These are phyloP conservation scores for Drosophila subquinaria DNA, from an alignment of 2,888 invertebrate genomes.

Conservation along the genomic window DNA sequence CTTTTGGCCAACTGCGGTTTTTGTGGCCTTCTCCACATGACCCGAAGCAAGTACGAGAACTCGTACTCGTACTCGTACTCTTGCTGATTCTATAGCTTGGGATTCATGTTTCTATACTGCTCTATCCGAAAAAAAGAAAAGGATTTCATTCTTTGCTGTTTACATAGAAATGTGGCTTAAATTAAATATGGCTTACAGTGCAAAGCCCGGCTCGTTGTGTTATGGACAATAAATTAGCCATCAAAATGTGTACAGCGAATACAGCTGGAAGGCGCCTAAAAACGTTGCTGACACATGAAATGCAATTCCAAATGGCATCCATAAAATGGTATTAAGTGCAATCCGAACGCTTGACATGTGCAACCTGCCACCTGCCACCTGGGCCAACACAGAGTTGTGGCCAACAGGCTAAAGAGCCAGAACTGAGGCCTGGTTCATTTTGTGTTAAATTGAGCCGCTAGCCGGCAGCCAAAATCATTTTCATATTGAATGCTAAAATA, in stretches of 20 bases:
- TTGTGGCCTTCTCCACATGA: conserved; percentile 30
- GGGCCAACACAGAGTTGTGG: conserved; percentile 2
- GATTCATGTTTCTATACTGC: conserved; percentile 24
- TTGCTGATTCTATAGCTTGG: conserved; percentile 38
- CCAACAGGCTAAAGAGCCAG: conserved; percentile 4
- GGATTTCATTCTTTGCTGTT: conserved; percentile 45
- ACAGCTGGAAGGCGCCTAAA: conserved; percentile 70
- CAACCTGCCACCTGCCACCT: conserved; percentile 22
- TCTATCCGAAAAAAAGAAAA: conserved; percentile 23
- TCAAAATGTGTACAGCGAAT: conserved; percentile 30
- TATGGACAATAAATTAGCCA: conserved; percentile 59
- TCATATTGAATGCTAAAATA: conserved; percentile 78
- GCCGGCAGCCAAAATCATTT: conserved; percentile 77
- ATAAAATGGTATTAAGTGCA: conserved; percentile 76
- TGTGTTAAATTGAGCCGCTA: conserved; percentile 77
- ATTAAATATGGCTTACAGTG: conserved; percentile 46
- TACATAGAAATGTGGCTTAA: conserved; percentile 51
- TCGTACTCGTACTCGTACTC: background rate
- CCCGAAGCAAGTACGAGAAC: conserved; percentile 37
- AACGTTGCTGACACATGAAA: conserved; percentile 81
- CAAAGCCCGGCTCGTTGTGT: conserved; percentile 20
- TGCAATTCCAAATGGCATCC: conserved; percentile 70
- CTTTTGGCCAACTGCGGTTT: conserved; percentile 9
- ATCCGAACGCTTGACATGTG: conserved; percentile 69
- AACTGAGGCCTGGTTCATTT: conserved; percentile 32